Conservation (phyloP, 2,797 vertebrate genomes). For the Halcyon chelicuti region DNA sequence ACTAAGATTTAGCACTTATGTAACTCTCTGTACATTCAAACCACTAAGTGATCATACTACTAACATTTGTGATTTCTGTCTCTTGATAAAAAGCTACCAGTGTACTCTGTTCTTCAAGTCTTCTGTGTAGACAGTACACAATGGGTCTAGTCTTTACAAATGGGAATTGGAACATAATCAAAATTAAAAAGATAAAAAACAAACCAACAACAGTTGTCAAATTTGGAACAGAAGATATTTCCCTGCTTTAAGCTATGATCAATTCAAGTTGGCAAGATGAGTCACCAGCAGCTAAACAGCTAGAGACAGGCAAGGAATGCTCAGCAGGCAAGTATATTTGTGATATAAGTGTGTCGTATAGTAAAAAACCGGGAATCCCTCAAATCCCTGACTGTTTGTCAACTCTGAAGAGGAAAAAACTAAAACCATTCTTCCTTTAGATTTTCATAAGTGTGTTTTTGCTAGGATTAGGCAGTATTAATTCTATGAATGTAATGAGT, state of each 20-base stretch:
- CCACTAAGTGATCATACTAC: neutral
- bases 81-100: neutral
- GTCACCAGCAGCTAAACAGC: neutral
- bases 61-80: neutral
- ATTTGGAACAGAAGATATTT: neutral
- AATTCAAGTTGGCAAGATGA: constrained; percentile 13
- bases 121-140: neutral
- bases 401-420: neutral
- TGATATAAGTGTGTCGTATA: neutral
- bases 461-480: neutral
- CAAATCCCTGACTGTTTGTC: neutral
- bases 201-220: neutral
- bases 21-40: neutral
- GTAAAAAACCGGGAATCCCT: neutral
- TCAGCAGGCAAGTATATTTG: neutral
- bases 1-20: neutral
- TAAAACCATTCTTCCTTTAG: neutral
- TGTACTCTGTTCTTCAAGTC: neutral
- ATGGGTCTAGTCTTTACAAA: neutral
- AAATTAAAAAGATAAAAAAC: too few species aligned
- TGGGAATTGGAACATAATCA: neutral
- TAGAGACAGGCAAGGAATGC: neutral
- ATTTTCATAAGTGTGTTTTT: neutral
- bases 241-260: neutral
- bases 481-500: neutral